Evolutionary conservation across 2,113 vertebrate genomes (phyloP).

Genomic region (western clawed frog (Xenopus tropicalis)): DNA sequence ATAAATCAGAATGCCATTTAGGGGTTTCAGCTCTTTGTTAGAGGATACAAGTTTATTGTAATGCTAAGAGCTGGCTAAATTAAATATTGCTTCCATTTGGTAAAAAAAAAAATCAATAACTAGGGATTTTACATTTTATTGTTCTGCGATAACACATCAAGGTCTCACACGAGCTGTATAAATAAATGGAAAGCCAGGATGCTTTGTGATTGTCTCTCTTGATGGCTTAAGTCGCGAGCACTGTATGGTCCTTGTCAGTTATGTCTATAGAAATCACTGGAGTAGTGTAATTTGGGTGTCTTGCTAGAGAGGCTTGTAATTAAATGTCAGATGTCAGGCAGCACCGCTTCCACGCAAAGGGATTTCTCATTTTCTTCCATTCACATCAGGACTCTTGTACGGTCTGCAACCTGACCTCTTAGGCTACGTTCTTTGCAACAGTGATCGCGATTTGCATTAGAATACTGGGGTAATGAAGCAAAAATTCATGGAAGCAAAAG

Average conservation of each 20-base stretch:
- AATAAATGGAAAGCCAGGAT: slow-evolving; percentile 29
- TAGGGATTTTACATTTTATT: slow-evolving; percentile 7
- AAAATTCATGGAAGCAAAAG: slow-evolving; percentile 29
- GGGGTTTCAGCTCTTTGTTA: background rate
- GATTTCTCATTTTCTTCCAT: slow-evolving; percentile 43
- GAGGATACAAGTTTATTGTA: background rate
- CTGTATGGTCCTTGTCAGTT: slow-evolving; percentile 39
- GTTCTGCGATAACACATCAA: slow-evolving; percentile 24
- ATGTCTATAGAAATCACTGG: slow-evolving; percentile 42
- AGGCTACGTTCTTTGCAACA: slow-evolving; percentile 35
- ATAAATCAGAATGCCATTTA: slow-evolving; percentile 1
- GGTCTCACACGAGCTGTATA: slow-evolving; percentile 16
- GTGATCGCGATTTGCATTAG: slow-evolving; percentile 42
- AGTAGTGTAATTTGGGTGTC: slow-evolving; percentile 45
- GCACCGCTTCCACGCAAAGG: slow-evolving; percentile 22
- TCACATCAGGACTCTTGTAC: slow-evolving; percentile 43
- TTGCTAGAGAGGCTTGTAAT: slow-evolving; percentile 43
- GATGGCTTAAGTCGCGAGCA: slow-evolving; percentile 24
- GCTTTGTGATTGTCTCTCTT: slow-evolving; percentile 26
- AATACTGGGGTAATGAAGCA: slow-evolving; percentile 38
- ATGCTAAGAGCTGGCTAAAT: slow-evolving; percentile 6
- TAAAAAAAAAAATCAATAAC: slow-evolving; percentile 15
- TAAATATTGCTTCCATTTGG: slow-evolving; percentile 7
- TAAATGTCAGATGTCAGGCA: slow-evolving; percentile 46
- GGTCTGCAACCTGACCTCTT: slow-evolving; percentile 38